Evolutionary conservation across 2,113 vertebrate genomes (phyloP).

Genomic region (Oxyura jamaicensis): DNA sequence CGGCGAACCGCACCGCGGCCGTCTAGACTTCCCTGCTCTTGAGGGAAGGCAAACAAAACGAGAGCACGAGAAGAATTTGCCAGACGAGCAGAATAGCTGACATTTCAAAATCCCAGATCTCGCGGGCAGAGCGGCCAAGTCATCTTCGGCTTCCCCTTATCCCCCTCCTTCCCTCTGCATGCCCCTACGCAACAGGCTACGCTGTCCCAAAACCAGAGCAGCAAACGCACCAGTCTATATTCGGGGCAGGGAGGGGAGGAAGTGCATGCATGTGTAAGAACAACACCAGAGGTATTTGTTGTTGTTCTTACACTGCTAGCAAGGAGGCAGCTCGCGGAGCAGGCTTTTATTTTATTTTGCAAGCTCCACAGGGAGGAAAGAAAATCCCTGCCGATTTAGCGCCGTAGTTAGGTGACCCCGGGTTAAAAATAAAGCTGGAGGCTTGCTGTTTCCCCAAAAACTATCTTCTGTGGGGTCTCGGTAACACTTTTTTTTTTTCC

Average conservation of each 20-base stretch:
- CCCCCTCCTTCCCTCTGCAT: rapidly evolving
- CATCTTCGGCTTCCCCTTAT: slow-evolving; percentile 31
- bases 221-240: rapidly evolving
- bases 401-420: not conserved
- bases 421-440: not conserved
- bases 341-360: not conserved
- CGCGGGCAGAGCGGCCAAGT: slow-evolving; percentile 19
- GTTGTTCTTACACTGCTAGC: not conserved
- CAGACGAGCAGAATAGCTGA: slow-evolving; percentile 63
- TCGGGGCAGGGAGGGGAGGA: not conserved
- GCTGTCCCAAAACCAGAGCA: not conserved
- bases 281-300: not conserved
- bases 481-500: not conserved
- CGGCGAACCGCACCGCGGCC: slow-evolving; percentile 22
- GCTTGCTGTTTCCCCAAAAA: not conserved
- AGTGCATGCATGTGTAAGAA: rapidly evolving
- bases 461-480: not conserved
- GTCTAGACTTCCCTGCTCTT: slow-evolving; percentile 38
- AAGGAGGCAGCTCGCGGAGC: not conserved
- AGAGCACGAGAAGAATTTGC: slow-evolving; percentile 49
- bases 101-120: slow-evolving; percentile 27
- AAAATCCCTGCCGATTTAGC: not conserved
- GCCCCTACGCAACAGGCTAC: rapidly evolving
- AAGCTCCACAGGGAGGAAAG: not conserved
- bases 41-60: slow-evolving; percentile 60